Evolutionary conservation across 2,888 invertebrate species (phyloP).

Genomic region (Bellardia pandia): DNA sequence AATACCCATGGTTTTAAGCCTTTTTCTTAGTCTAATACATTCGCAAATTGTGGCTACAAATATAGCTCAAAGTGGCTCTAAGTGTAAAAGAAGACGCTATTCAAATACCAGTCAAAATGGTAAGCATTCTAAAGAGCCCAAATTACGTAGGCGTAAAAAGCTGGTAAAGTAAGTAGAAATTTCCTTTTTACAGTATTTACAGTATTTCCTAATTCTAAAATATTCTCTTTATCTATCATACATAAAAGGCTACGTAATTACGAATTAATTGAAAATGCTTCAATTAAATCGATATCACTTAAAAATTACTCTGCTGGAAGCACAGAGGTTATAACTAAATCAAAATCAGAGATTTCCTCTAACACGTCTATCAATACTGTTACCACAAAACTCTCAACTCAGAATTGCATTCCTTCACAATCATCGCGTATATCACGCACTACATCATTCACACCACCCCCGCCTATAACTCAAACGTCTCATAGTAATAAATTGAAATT

Average conservation of each 20-base stretch:
- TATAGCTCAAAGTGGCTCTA: constrained; percentile 80
- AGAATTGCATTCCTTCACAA: constrained; percentile 1
- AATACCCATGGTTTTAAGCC: constrained; percentile 89
- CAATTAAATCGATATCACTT: constrained; percentile 14
- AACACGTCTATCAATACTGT: background rate
- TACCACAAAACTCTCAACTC: background rate
- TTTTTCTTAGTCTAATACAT: constrained; percentile 90
- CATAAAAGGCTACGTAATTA: constrained; percentile 77
- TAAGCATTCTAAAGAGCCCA: constrained; percentile 54
- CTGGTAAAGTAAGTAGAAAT: constrained; percentile 79
- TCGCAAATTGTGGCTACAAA: constrained; percentile 91
- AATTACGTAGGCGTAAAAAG: constrained; percentile 80
- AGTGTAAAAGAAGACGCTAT: constrained; percentile 80
- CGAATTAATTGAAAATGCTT: constrained; percentile 74
- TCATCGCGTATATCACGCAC: background rate
- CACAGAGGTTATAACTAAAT: constrained; percentile 37
- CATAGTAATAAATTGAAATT: constrained; percentile 36
- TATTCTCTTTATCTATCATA: background rate
- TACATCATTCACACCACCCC: constrained; percentile 7
- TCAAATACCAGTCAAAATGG: constrained; percentile 77
- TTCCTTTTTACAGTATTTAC: background rate
- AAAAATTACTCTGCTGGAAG: constrained; percentile 39
- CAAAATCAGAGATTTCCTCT: constrained; percentile 54
- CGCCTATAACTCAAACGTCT: constrained; percentile 21
- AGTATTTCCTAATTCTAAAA: background rate